Evolutionary conservation across 2,113 vertebrate genomes (phyloP).

Genomic region (Oophaga pumilio): DNA sequence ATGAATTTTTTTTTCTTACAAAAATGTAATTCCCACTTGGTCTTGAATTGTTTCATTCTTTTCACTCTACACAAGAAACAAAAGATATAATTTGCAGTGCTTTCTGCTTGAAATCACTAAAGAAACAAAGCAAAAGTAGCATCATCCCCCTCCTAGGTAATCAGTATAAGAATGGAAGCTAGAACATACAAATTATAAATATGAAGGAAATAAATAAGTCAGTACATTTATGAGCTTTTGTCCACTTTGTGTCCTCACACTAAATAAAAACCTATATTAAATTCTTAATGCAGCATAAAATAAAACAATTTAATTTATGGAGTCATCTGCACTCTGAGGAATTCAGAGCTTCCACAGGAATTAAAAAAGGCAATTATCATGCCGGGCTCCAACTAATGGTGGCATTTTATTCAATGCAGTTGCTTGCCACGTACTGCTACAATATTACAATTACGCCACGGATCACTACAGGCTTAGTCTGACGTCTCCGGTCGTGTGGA

Average conservation of each 20-base stretch:
- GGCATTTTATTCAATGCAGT: constrained; percentile 56
- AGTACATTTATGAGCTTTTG: constrained; percentile 42
- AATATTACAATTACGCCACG: constrained; percentile 68
- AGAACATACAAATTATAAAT: constrained; percentile 31
- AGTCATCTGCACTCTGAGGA: constrained; percentile 29
- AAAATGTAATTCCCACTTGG: background rate
- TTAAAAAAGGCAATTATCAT: constrained; percentile 48
- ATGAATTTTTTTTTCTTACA: background rate
- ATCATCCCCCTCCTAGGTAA: constrained; percentile 12
- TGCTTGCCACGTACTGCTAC: constrained; percentile 69
- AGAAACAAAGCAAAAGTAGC: constrained; percentile 28
- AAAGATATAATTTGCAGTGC: background rate
- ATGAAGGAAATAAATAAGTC: constrained; percentile 28
- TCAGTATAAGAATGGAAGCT: constrained; percentile 9
- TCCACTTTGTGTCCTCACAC: constrained; percentile 50
- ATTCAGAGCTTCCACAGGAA: constrained; percentile 44
- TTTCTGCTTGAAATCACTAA: constrained; percentile 25
- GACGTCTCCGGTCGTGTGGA: constrained; percentile 69
- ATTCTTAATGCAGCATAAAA: constrained; percentile 52
- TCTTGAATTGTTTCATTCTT: background rate
- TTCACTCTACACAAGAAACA: background rate
- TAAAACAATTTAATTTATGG: constrained; percentile 47
- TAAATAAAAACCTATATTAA: constrained; percentile 50
- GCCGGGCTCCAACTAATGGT: constrained; percentile 47
- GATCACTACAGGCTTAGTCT: constrained; percentile 64